Conservation (phyloP, 2,888 invertebrate genomes). For the Pristionchus fissidentatus region DNA sequence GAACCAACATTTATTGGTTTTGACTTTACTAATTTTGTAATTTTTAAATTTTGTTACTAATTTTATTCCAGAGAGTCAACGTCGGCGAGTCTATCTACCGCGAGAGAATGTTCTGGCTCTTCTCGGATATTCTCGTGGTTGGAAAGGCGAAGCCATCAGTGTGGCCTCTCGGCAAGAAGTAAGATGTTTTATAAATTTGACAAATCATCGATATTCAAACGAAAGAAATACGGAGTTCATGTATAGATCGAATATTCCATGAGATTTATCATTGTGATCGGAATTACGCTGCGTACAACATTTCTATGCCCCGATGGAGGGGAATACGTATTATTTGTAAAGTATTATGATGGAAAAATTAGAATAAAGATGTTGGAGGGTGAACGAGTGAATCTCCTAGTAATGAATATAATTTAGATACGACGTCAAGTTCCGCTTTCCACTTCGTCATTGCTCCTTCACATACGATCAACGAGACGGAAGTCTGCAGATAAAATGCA, state of each 20-base stretch:
- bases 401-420: constrained; percentile 24
- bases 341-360: no score
- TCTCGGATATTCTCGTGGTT: constrained; percentile 48
- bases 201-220: not conserved
- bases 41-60: not conserved
- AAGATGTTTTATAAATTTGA: not conserved
- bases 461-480: constrained; percentile 48
- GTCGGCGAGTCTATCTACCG: constrained; percentile 48
- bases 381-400: no score
- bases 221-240: not conserved
- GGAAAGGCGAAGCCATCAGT: constrained; percentile 45
- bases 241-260: not conserved
- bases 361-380: no score
- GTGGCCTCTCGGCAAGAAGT: constrained; percentile 34
- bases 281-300: no score
- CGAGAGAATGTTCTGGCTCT: constrained; percentile 45
- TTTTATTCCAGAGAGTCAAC: constrained; percentile 28
- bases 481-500: constrained; percentile 48
- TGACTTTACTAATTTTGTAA: not conserved
- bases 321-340: no score
- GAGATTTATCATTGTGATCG: no score
- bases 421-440: constrained; percentile 46
- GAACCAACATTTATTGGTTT: no score
- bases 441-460: constrained; percentile 36
- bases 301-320: no score